Percentiles rank a stretch among this genome's conserved stretches.
These are phyloP conservation scores for Ecliptopera silaceata DNA, from an alignment of 2,888 invertebrate species.

Conservation along the genomic window DNA sequence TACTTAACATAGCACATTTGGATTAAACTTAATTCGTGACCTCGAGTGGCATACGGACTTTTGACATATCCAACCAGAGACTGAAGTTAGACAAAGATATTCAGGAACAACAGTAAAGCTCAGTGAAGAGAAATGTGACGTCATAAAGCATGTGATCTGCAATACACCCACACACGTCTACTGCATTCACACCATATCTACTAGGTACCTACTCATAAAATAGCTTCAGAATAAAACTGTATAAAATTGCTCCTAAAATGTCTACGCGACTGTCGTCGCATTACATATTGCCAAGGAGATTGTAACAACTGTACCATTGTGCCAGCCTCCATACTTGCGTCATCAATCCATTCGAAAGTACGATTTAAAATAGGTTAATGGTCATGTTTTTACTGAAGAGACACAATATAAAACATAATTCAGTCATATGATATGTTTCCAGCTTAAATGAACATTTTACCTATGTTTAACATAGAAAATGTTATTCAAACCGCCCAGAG, in stretches of 20 bases:
- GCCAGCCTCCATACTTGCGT: constrained; percentile 64
- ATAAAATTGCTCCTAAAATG: constrained; percentile 49
- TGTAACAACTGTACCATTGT: constrained; percentile 57
- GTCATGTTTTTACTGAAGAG: constrained; percentile 63
- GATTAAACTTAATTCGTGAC: too few species aligned
- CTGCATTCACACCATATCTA: constrained; percentile 30
- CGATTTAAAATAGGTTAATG: constrained; percentile 77
- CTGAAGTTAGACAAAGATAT: neutral
- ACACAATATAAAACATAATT: constrained; percentile 49
- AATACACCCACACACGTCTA: constrained; percentile 30
- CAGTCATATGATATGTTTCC: constrained; percentile 48
- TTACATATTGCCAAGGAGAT: constrained; percentile 55
- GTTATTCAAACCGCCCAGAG: too few species aligned
- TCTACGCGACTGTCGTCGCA: constrained; percentile 52
- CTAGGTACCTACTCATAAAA: constrained; percentile 35
- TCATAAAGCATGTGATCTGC: constrained; percentile 31
- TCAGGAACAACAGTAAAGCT: constrained; percentile 10
- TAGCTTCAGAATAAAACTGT: constrained; percentile 41
- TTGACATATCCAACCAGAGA: neutral
- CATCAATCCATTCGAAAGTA: constrained; percentile 69
- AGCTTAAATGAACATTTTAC: constrained; percentile 12
- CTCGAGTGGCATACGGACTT: too few species aligned
- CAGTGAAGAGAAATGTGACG: constrained; percentile 25
- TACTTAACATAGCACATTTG: too few species aligned
- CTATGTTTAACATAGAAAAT: constrained; percentile 1